Base-by-base conservation (phyloP, 2,113 vertebrate species). In the Hippoglossus stenolepis region DNA sequence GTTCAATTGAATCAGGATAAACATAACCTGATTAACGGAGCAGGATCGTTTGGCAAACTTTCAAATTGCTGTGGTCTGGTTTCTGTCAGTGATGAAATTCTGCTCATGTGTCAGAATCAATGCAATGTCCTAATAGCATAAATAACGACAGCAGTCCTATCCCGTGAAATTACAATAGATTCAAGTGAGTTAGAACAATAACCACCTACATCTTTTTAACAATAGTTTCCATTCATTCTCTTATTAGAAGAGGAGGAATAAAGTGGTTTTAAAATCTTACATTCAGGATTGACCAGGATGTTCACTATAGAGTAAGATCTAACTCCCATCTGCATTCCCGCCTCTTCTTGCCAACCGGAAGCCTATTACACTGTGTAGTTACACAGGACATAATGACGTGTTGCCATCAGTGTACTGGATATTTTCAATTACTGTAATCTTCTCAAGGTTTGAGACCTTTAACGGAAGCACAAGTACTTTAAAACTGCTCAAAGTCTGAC, bases 21-120 rank as follows among this genome's bases (percentile, higher is more conserved):
- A 77, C 45, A 56, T 79, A 86, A 83, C 68, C 59, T 73, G 84
- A 85, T 86, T 86, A 90, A 45, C 35, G 60, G 45, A 78, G 57
- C 62, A 47, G 17, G 47, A 64, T 80, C 54, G 69, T 65, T 77
- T 79, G 74, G 65, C 72, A 61, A 71, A 45, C 8, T 64, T 5
- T 31, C 65, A 40, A 28, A 43, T 56, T n/a, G 58, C 58, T 15
- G 18, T 23, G 13, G 74, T 75, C 67, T 79, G 64, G 69, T 51
- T 57, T 62, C 54, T 73, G 70, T 73, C 70, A 26, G 14, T 21
- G 63, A 61, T 71, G 63, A 43, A 75, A 56, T 61, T 40, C 21
- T 45, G 54, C 53, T 24, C 13, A 0, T 45, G 47, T 58, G 66
- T 58, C 23, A 21, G 35, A 66, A 47, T 65, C 12, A 3, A 61